A percentile compares a stretch with the other conserved stretches of the same genome.
Evolutionary conservation across 2,113 vertebrate genomes (phyloP).

Genomic region (Alexandromys fortis): DNA sequence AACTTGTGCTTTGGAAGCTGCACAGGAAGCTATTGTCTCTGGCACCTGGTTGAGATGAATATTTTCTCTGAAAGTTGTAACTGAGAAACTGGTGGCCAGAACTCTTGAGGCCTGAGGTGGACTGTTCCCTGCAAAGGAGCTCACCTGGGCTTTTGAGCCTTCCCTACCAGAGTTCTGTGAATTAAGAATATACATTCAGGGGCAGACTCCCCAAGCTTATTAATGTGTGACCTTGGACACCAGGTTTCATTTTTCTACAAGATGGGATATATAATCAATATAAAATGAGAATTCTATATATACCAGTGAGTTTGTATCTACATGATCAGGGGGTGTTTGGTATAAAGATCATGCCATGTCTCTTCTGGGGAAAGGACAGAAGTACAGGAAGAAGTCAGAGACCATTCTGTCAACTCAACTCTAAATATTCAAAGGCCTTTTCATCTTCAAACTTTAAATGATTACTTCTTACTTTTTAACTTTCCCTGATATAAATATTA

Average conservation of each 20-base stretch:
- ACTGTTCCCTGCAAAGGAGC: neutral
- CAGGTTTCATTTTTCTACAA: neutral
- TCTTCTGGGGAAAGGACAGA: neutral
- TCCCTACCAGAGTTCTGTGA: neutral
- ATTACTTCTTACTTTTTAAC: constrained; percentile 59
- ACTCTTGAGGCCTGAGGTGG: neutral
- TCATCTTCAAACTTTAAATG: constrained; percentile 48
- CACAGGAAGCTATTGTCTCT: neutral
- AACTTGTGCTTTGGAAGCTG: neutral
- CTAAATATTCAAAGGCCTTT: constrained; percentile 40
- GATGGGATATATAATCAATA: neutral
- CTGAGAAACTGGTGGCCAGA: neutral
- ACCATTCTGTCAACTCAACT: neutral
- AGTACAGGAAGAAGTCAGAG: neutral
- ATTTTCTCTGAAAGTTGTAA: neutral
- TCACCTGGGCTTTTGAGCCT: neutral
- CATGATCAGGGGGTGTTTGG: neutral
- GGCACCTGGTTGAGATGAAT: neutral
- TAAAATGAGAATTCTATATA: neutral
- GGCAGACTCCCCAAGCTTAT: neutral
- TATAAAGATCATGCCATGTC: neutral
- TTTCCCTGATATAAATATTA: constrained; percentile 54
- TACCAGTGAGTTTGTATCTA: neutral
- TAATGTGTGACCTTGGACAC: neutral
- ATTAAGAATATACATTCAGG: neutral